phyloP scores from a whole-genome alignment of 2,113 vertebrate genomes.

The Aythya baeri region DNA sequence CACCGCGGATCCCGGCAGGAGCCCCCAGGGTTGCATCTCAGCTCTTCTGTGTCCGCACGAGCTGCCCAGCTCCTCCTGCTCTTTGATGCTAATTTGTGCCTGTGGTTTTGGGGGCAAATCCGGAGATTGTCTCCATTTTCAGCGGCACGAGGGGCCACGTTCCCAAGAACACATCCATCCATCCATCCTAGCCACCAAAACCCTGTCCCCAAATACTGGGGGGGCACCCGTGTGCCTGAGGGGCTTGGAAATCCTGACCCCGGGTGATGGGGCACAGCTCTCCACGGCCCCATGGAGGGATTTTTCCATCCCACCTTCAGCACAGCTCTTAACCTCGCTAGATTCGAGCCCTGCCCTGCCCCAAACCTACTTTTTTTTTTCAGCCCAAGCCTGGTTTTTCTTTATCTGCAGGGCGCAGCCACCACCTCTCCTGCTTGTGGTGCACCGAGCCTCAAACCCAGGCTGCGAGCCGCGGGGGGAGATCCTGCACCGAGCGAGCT shows the following conservation, averaged over 20 bases:
- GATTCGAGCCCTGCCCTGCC: neutral
- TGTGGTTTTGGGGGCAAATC: neutral
- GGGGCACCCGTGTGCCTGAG: neutral
- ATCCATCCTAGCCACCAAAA: no score
- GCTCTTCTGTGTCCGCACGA: no score
- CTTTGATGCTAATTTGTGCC: accelerated
- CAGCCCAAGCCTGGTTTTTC: neutral
- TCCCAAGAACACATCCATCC: no score
- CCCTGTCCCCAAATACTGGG: no score
- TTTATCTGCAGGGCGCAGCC: neutral
- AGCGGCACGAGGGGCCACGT: neutral
- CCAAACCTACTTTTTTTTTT: neutral
- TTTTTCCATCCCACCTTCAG: neutral
- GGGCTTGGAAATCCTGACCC: neutral
- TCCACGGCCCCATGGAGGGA: neutral
- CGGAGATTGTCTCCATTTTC: accelerated
- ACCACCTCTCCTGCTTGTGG: neutral
- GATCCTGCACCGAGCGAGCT: neutral
- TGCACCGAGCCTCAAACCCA: neutral
- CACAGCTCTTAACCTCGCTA: neutral
- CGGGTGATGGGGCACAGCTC: neutral
- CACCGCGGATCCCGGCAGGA: neutral
- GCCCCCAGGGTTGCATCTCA: accelerated
- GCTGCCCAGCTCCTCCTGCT: neutral
- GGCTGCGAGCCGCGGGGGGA: accelerated